Base-by-base conservation (phyloP, 2,888 invertebrate species). In the Athrips mouffetella region DNA sequence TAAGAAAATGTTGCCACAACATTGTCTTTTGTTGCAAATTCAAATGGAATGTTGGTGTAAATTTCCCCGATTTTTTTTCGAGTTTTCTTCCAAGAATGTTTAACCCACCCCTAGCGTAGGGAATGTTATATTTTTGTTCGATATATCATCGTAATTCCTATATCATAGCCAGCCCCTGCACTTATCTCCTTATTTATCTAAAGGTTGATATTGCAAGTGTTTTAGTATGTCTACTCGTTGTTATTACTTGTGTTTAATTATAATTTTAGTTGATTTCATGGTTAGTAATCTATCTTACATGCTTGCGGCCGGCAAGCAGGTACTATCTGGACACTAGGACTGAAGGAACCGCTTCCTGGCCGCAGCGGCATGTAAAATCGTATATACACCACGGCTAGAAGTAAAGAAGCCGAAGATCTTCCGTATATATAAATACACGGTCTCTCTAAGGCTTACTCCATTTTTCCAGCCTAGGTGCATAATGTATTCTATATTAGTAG, bases 21-120 rank as follows among this genome's bases (percentile, higher is more conserved):
- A 56, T 6, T 66, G 65, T 67, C 70, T 73, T 72, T 66, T 62
- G 73, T 76, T 79, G 80, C 80, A 75, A 79, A 67, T 70, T 83
- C 90, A 90, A 91, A 91, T 91, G 91, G 91, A 91, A 91, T 91
- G 91, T 91, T 91, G 91, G 91, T 91, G 91, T 91, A 91, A 76
- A 82, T 81, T 86, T 69, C 64, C 67, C 73, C 69, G 61, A 67
- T 65, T 62, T 76, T 75, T 71, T 60, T 71, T 69, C 68, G 71
- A 35, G 57, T 54, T 69, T 65, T 65, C 58, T 61, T 71, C 70
- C 81, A 66, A 70, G 93, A 93, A 93, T 93, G 93, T 92, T 90
- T 90, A 62, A 54, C 70, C 83, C 86, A 66, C 57, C 57, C 58
- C 69, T 85, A 81, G 89, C 80, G 53, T 84, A 84, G 84, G 86